phyloP scores from a whole-genome alignment of 2,113 vertebrate species.

The Calonectris borealis region DNA sequence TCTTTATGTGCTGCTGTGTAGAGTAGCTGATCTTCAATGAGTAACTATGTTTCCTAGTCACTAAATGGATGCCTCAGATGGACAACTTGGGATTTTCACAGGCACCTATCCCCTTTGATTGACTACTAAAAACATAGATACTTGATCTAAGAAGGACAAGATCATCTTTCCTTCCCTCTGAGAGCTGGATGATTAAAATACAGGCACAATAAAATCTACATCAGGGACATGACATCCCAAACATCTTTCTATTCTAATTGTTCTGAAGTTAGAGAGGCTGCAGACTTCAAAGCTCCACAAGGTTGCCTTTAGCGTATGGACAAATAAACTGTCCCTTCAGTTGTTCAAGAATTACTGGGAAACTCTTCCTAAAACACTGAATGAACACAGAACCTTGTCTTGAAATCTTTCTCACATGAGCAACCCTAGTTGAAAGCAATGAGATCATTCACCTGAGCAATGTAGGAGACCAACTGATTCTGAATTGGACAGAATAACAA shows the following conservation, averaged over 20 bases:
- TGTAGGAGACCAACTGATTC: neutral
- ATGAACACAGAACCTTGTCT: neutral
- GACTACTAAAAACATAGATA: neutral
- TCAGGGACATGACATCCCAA: neutral
- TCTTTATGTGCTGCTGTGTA: neutral
- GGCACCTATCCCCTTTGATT: fast-evolving
- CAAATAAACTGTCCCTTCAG: neutral
- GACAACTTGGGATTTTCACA: neutral
- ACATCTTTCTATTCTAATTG: neutral
- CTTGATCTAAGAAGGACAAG: neutral
- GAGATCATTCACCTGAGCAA: neutral
- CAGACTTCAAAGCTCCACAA: neutral
- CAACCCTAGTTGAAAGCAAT: neutral
- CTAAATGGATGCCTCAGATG: neutral
- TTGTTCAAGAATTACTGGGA: neutral
- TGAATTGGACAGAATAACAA: neutral
- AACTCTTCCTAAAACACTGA: neutral
- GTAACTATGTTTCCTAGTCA: neutral
- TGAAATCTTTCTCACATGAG: neutral
- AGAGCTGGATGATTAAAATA: neutral
- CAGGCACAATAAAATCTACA: neutral
- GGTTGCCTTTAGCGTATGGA: neutral
- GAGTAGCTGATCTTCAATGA: neutral
- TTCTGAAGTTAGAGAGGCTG: neutral
- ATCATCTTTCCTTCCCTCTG: neutral